Base-by-base conservation (phyloP, 2,113 vertebrate genomes). In the Lanius collurio region DNA sequence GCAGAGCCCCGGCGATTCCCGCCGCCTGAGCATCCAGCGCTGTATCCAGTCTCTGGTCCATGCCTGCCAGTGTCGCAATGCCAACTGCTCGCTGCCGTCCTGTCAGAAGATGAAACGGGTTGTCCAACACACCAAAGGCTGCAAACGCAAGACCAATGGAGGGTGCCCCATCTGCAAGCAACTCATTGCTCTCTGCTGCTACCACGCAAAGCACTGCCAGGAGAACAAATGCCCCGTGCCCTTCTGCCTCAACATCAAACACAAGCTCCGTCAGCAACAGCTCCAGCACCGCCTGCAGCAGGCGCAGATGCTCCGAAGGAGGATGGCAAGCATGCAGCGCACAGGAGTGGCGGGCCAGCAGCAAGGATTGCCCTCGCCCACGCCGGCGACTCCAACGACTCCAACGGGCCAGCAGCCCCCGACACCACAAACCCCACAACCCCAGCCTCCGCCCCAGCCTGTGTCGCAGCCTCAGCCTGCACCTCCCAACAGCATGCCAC, bases 71-170 rank as follows among this genome's bases (percentile, higher is more conserved):
- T 99, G 99, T 74, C 99, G 99, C 87, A 99, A 99, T 2, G 99
- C 99, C 98, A 99, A 99, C 97, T 99, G 99, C 97, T 99, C 99
- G 0, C 97, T 99, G 98, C 99, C 99, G 0, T 99, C 99, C 87
- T 99, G 99, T 94, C 99, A 99, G 98, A 99, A 99, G 98, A 99
- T 99, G 99, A 99, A 99, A 94, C 98, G 99, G 4, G 99, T 99
- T 3, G 99, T 99, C 73, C 99, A 99, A 69, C 99, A 99, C 97
- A 99, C 99, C 76, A 99, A 98, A 97, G 98, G 99, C 91, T 99
- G 99, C 98, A 99, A 99, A 79, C 98, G 99, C 87, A 99, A 99
- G 94, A 99, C 99, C 35, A 99, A 99, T 0, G 99, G 99, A 4
- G 99, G 99, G 20, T 99, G 99, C 94, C 99, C 99, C 74, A 99